These are phyloP conservation scores for Magallana angulata DNA, from an alignment of 1,140 invertebrate genomes.

Conservation along the genomic window DNA sequence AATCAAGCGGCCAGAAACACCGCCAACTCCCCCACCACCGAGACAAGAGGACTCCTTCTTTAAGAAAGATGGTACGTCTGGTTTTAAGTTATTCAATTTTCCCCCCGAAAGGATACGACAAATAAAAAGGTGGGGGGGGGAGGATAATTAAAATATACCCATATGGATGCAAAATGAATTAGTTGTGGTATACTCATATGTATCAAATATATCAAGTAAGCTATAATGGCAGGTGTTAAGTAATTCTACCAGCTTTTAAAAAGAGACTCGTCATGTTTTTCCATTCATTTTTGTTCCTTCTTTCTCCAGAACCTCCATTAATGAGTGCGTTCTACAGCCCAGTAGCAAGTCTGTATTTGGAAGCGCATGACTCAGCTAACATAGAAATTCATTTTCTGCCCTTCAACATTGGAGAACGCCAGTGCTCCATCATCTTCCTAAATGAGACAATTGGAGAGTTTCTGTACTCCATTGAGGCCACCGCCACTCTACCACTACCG, in stretches of 20 bases:
- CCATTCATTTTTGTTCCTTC: too few species aligned
- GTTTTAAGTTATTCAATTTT: background rate
- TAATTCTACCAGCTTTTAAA: too few species aligned
- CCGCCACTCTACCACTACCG: conserved; percentile 72
- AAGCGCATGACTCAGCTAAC: conserved; percentile 60
- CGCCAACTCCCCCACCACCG: conserved; percentile 61
- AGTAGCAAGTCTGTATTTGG: conserved; percentile 66
- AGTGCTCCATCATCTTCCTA: conserved; percentile 77
- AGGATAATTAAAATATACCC: too few species aligned
- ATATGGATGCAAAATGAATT: too few species aligned
- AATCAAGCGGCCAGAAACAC: conserved; percentile 66
- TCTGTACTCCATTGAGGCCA: conserved; percentile 78
- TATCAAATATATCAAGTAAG: too few species aligned
- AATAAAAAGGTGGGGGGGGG: too few species aligned
- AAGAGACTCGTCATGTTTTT: too few species aligned
- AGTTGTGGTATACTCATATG: too few species aligned
- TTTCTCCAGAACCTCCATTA: conserved; percentile 59
- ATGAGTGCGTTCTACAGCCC: conserved; percentile 77
- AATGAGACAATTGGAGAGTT: conserved; percentile 79
- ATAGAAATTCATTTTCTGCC: conserved; percentile 78
- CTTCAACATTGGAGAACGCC: conserved; percentile 75
- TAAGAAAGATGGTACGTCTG: conserved; percentile 20
- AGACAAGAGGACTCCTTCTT: conserved; percentile 24
- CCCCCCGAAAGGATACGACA: too few species aligned
- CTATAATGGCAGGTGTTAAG: too few species aligned